A percentile compares a stretch with the other conserved stretches of the same genome.
These are phyloP conservation scores for Ramazzottius varieornatus DNA, from an alignment of 2,888 invertebrate species.

Conservation along the genomic window DNA sequence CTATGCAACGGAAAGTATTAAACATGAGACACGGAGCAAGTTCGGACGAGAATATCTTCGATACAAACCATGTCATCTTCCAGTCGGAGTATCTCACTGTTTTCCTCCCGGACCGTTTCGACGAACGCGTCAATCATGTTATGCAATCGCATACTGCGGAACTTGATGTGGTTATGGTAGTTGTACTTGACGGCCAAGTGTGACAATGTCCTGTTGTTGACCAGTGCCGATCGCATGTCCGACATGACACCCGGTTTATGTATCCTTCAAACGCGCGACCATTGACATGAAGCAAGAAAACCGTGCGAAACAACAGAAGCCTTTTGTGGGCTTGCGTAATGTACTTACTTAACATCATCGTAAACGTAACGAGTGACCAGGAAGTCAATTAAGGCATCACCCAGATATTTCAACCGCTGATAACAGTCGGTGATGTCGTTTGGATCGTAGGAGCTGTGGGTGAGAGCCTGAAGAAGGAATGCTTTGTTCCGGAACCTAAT, in stretches of 20 bases:
- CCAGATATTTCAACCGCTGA: constrained; percentile 29
- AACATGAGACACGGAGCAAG: background rate
- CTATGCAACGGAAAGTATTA: background rate
- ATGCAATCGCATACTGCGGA: constrained; percentile 4
- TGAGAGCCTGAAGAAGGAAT: constrained; percentile 61
- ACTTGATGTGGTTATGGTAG: constrained; percentile 23
- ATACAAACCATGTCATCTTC: constrained; percentile 13
- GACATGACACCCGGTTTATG: constrained; percentile 6
- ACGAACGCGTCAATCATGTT: constrained; percentile 6
- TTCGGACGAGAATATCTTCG: constrained; percentile 3
- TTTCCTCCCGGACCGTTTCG: constrained; percentile 4
- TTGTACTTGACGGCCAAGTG: constrained; percentile 24
- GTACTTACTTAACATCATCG: background rate
- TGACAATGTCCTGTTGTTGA: constrained; percentile 26
- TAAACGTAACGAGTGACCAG: constrained; percentile 6
- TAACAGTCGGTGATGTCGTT: constrained; percentile 64
- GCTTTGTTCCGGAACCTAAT: constrained; percentile 45
- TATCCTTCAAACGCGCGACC: background rate
- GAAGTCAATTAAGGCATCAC: constrained; percentile 6
- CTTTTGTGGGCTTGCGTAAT: too few relatives aligned
- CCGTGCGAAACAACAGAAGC: too few relatives aligned
- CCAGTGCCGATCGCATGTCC: constrained; percentile 13
- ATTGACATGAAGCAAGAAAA: too few relatives aligned
- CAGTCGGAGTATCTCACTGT: constrained; percentile 9
- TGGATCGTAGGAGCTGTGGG: constrained; percentile 60